Evolutionary conservation across 1,140 invertebrate species (phyloP).

Genomic region (Lordiphosa stackelbergi): DNA sequence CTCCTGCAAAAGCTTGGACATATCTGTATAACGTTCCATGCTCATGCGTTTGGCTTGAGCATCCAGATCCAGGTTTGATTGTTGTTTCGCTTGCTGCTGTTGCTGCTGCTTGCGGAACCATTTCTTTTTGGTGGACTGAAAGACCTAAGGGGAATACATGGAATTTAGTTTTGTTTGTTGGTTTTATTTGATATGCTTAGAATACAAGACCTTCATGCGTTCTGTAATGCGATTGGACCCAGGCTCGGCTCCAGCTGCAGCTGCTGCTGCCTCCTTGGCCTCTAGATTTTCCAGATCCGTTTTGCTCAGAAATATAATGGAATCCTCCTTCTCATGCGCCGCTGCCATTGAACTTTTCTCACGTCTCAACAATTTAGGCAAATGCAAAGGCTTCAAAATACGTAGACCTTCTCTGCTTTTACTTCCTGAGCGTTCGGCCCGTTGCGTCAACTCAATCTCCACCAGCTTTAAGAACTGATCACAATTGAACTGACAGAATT

Average conservation of each 20-base stretch:
- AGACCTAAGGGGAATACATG: conserved; percentile 68
- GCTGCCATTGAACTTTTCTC: conserved; percentile 78
- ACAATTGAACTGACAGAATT: conserved; percentile 81
- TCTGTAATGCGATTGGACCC: conserved; percentile 73
- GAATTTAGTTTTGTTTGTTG: too few species aligned
- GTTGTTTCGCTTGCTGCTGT: conserved; percentile 54
- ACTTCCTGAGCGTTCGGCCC: conserved; percentile 77
- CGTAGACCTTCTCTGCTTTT: conserved; percentile 78
- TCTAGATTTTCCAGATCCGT: conserved; percentile 80
- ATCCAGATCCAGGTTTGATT: conserved; percentile 73
- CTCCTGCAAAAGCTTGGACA: conserved; percentile 81
- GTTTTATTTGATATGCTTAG: too few species aligned
- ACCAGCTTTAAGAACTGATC: conserved; percentile 71
- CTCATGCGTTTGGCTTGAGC: conserved; percentile 76
- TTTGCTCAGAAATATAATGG: conserved; percentile 82
- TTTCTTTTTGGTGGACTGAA: conserved; percentile 80
- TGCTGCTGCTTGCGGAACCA: conserved; percentile 80
- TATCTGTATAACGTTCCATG: conserved; percentile 81
- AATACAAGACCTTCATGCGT: conserved; percentile 76
- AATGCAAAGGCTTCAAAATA: conserved; percentile 79
- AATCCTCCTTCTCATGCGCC: conserved; percentile 80
- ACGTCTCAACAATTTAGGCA: conserved; percentile 78
- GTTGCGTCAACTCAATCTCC: conserved; percentile 76
- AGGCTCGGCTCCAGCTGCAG: conserved; percentile 21
- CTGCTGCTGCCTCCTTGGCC: conserved; percentile 70